These are phyloP conservation scores for Amorpha juglandis DNA, from an alignment of 2,888 invertebrate genomes.

Conservation along the genomic window DNA sequence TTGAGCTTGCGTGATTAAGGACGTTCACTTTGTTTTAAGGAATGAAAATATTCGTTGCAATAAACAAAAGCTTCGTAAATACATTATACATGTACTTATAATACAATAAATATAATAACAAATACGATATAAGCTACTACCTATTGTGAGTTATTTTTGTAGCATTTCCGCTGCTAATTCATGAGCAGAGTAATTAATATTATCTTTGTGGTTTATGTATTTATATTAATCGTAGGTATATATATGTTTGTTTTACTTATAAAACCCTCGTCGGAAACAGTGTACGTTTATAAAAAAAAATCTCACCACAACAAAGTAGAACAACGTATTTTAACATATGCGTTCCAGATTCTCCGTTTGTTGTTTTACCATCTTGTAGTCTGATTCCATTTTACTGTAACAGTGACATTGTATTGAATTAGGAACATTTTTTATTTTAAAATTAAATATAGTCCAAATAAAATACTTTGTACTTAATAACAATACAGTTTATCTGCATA, in stretches of 20 bases:
- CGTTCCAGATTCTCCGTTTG: constrained; percentile 10
- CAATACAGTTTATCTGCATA: too few relatives aligned
- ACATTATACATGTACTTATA: too few relatives aligned
- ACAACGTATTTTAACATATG: constrained; percentile 16
- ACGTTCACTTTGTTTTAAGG: constrained; percentile 31
- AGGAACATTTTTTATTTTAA: neutral
- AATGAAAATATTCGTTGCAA: neutral
- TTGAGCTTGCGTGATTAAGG: constrained; percentile 43
- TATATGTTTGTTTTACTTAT: neutral
- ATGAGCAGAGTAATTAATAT: neutral
- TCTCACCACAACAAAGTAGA: neutral
- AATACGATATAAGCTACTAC: neutral
- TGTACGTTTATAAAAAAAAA: constrained; percentile 33
- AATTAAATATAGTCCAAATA: neutral
- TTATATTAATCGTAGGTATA: neutral
- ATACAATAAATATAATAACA: too few relatives aligned
- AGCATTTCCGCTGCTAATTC: too few relatives aligned
- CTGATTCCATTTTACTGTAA: constrained; percentile 10
- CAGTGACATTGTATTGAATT: constrained; percentile 8
- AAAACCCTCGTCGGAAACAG: neutral
- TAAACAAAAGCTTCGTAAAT: neutral
- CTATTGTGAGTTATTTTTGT: too few relatives aligned
- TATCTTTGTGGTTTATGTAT: neutral
- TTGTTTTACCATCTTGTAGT: constrained; percentile 17
- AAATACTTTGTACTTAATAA: neutral